phyloP scores from a whole-genome alignment of 2,113 vertebrate genomes.

The Eidolon helvum region DNA sequence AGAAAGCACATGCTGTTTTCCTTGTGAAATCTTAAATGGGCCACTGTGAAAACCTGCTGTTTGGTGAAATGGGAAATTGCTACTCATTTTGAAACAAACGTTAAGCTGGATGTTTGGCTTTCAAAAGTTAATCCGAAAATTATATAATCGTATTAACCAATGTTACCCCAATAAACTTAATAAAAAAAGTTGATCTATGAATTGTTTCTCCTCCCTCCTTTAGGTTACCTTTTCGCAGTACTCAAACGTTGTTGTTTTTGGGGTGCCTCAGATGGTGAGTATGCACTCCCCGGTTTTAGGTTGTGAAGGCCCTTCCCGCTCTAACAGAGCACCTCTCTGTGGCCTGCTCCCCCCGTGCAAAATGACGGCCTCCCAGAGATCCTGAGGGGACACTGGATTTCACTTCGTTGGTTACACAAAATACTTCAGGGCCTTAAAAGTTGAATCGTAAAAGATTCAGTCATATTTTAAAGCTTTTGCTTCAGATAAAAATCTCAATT shows the following conservation, averaged over 20 bases:
- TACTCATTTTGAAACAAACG: background rate
- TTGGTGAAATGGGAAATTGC: background rate
- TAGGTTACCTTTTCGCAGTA: conserved; percentile 94
- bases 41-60: background rate
- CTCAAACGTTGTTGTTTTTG: conserved; percentile 94
- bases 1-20: background rate
- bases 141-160: no score
- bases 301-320: background rate
- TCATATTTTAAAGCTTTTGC: background rate
- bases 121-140: background rate
- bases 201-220: conserved; percentile 30
- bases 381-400: background rate
- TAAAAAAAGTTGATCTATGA: background rate
- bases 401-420: background rate
- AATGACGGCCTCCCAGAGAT: background rate
- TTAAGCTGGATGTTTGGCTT: background rate
- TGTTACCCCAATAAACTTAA: no score
- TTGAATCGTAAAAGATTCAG: background rate
- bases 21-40: background rate
- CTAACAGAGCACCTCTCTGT: accelerated
- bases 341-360: background rate
- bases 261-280: conserved; percentile 98
- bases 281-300: background rate
- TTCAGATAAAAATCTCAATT: conserved; percentile 29
- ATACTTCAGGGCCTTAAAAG: background rate